phyloP scores from a whole-genome alignment of 2,113 vertebrate species.

The Xiphorhynchus elegans region DNA sequence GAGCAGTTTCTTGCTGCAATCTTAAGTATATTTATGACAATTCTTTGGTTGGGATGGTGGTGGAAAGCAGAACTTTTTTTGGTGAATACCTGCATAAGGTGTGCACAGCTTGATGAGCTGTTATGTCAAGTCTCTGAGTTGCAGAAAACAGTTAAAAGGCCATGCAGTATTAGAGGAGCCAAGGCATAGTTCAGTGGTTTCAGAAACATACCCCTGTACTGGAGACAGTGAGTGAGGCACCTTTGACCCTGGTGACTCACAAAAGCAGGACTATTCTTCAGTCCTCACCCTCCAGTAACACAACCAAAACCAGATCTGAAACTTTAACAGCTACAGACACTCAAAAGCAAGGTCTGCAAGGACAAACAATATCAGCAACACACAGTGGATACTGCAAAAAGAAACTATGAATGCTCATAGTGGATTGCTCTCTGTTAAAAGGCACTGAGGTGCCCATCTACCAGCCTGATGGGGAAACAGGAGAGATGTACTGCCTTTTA shows the following conservation, averaged over 20 bases:
- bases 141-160: neutral
- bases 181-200: neutral
- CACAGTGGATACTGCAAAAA: neutral
- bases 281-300: neutral
- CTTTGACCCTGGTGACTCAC: neutral
- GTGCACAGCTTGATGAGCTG: neutral
- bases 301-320: neutral
- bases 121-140: neutral
- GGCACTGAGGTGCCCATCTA: neutral
- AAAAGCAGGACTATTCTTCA: neutral
- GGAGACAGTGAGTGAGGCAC: neutral
- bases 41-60: neutral
- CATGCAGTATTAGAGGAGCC: neutral
- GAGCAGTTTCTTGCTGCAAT: neutral
- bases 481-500: neutral
- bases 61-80: neutral
- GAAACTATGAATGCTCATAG: neutral
- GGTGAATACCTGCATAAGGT: neutral
- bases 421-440: neutral
- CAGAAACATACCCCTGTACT: neutral
- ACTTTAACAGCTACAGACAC: neutral
- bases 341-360: neutral
- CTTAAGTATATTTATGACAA: neutral
- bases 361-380: neutral
- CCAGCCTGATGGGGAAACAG: neutral